phyloP scores from a whole-genome alignment of 2,797 vertebrate species.

The Lacerta viridis region DNA sequence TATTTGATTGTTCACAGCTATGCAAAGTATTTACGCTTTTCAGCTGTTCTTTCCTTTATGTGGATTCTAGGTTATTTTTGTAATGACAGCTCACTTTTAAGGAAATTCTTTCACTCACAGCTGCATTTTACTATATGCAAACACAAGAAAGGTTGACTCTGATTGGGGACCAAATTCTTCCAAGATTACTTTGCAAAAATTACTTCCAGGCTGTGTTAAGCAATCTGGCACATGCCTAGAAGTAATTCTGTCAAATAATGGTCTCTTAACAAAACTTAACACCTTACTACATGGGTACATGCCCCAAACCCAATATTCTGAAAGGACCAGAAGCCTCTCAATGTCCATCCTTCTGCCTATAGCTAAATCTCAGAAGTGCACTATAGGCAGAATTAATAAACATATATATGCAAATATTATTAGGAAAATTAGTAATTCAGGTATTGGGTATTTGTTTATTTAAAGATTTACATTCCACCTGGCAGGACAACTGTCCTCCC shows the following conservation, averaged over 20 bases:
- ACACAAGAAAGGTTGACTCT: not conserved
- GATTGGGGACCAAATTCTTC: not conserved
- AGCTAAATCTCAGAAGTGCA: not conserved
- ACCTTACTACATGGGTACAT: not conserved
- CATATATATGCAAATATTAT: not conserved
- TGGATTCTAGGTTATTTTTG: slow-evolving; percentile 32
- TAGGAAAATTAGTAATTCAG: not conserved
- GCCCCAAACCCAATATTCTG: not conserved
- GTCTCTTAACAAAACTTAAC: not conserved
- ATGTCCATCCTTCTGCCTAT: not conserved
- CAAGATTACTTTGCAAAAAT: slow-evolving; percentile 1
- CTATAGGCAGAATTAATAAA: not conserved
- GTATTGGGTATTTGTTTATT: too few species aligned
- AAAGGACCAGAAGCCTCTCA: not conserved
- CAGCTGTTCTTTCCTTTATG: slow-evolving; percentile 10
- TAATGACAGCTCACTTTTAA: slow-evolving; percentile 18
- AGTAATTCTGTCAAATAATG: not conserved
- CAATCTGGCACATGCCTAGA: not conserved
- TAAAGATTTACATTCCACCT: too few species aligned
- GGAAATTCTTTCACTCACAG: slow-evolving; percentile 34
- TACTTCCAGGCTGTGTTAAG: not conserved
- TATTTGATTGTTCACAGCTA: slow-evolving; percentile 24
- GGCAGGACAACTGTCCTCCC: too few species aligned
- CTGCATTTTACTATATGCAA: slow-evolving; percentile 15
- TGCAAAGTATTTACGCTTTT: slow-evolving; percentile 33